Base-by-base conservation (phyloP, 2,888 invertebrate genomes). In the Epistrophella euchroma region DNA sequence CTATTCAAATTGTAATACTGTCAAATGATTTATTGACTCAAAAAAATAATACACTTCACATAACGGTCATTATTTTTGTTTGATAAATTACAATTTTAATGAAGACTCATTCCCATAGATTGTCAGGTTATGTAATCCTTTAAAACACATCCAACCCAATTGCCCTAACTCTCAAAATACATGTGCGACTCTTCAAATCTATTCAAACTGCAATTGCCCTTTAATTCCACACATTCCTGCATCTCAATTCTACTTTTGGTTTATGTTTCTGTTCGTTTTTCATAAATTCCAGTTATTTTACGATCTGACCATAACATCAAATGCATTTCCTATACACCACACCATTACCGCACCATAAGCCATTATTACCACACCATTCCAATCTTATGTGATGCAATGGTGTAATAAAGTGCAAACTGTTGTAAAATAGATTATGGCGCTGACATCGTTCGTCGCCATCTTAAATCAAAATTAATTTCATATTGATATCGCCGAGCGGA, bases 391-490 rank as follows among this genome's bases (percentile, higher is more conserved):
- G 66, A 40, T 56, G 52, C 22, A 35, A 43, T 79, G 72, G 62
- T 22, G 68, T 77, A 76, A 80, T 85, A 85, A 76, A 85, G 85
- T 80, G 85, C 80, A 72, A 85, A 85, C 55, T 72, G 76, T 62
- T 80, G 80, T 85, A 76, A 76, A 52, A 76, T 80, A 73, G 80
- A 85, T 85, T 85, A 85, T 43, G 75, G 80, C 66, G 45, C 64
- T 64, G 45, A 25, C 68, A 68, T 62, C 76, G 64, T 72, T 19
- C 25, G 72, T 64, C 76, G 80, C 76, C 85, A 85, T 85, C 85
- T 85, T 85, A 85, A 85, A 85, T 85, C 85, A 85, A 84, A 84
- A 84, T 80, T 85, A 85, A 80, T 80, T 76, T 80, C 76, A 77
- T 80, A 80, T 72, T 76, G 80, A 76, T 85, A 76, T 73, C 68